Conservation (phyloP, 2,888 invertebrate genomes). For the Unio pictorum region DNA sequence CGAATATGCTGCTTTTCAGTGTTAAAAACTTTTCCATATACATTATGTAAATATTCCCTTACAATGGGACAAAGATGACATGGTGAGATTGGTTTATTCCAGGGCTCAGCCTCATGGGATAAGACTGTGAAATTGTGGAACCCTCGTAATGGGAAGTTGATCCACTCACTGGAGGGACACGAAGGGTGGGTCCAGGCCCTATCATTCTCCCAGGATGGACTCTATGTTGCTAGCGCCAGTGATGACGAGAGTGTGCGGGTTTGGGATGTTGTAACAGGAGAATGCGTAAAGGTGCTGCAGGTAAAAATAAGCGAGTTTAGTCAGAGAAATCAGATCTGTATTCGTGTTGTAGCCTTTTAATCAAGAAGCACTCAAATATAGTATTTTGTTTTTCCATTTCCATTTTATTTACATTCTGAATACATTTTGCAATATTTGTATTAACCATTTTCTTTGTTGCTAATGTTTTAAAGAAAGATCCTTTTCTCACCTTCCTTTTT, state of each 20-base stretch:
- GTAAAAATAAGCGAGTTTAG: conserved; percentile 20
- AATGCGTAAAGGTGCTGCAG: conserved; percentile 62
- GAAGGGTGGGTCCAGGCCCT: conserved; percentile 69
- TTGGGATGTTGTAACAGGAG: conserved; percentile 67
- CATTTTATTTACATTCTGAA: no score
- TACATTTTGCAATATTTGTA: no score
- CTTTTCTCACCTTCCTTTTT: no score
- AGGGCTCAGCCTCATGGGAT: conserved; percentile 71
- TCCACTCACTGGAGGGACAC: conserved; percentile 57
- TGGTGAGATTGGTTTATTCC: background rate
- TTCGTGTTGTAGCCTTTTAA: background rate
- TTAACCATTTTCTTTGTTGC: no score
- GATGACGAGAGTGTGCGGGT: conserved; percentile 68
- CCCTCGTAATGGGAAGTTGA: conserved; percentile 52
- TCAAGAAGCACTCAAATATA: no score
- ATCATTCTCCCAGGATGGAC: conserved; percentile 65
- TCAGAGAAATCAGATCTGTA: background rate
- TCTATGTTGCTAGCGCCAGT: conserved; percentile 63
- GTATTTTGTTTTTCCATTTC: no score
- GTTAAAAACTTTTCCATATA: no score
- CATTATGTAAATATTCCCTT: no score
- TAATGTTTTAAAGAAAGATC: no score
- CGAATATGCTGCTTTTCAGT: no score
- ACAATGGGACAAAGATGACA: no score
- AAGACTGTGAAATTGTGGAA: conserved; percentile 68